Percentiles rank a stretch among this genome's conserved stretches.
Evolutionary conservation across 2,797 vertebrate species (phyloP).

Genomic region (Psittacula echo): DNA sequence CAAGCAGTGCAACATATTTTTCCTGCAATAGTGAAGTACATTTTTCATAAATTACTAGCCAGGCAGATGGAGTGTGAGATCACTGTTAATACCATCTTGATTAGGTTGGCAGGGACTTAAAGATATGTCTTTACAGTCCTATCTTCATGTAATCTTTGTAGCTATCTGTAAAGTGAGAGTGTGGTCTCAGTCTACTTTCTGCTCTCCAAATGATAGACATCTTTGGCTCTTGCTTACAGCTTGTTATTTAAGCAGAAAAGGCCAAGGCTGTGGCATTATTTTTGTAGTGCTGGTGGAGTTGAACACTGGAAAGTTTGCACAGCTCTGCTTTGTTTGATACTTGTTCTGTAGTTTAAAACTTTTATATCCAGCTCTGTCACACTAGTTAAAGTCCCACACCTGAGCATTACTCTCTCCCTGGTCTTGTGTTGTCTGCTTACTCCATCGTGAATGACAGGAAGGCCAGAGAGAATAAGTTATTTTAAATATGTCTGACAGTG

Average conservation of each 20-base stretch:
- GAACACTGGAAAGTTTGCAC: neutral
- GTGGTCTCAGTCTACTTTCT: conserved; percentile 58
- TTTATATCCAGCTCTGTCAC: neutral
- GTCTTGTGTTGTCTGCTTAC: rapidly evolving
- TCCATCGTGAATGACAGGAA: neutral
- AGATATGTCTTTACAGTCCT: conserved; percentile 69
- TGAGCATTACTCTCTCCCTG: neutral
- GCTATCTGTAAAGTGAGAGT: conserved; percentile 68
- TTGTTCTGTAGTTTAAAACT: conserved; percentile 14
- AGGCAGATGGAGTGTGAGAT: conserved; percentile 75
- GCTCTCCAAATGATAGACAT: conserved; percentile 67
- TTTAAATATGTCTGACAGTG: neutral
- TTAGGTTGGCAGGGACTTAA: conserved; percentile 72
- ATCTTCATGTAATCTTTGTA: conserved; percentile 72
- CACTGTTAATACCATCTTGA: conserved; percentile 76
- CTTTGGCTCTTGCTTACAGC: conserved; percentile 62
- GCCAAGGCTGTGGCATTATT: conserved; percentile 55
- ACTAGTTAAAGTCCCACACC: neutral
- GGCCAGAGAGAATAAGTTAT: neutral
- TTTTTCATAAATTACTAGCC: conserved; percentile 71
- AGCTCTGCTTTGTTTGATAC: neutral
- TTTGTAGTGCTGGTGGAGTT: neutral
- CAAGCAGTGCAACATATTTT: conserved; percentile 67
- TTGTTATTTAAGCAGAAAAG: conserved; percentile 70
- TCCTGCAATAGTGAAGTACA: conserved; percentile 63